Percentiles rank a stretch among this genome's conserved stretches.
These are phyloP conservation scores for Steinernema feltiae DNA, from an alignment of 1,140 invertebrate species.

Conservation along the genomic window DNA sequence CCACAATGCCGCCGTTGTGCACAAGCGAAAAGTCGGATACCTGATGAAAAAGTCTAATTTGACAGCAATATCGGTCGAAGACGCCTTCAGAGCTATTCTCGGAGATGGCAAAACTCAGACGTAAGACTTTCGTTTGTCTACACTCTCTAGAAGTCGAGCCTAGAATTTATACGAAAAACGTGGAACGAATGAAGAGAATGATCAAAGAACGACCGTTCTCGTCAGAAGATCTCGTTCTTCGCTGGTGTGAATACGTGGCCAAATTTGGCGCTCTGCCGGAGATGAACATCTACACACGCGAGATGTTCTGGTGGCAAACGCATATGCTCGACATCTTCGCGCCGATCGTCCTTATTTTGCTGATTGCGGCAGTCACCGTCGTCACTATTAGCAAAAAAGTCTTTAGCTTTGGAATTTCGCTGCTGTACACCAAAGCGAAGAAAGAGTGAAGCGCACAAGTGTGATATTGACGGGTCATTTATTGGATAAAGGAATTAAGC, in stretches of 20 bases:
- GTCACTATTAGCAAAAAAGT: neutral
- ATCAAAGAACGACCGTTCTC: neutral
- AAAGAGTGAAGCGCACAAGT: no score
- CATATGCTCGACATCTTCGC: neutral
- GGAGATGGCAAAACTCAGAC: neutral
- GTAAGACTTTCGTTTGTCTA: neutral
- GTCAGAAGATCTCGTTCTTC: neutral
- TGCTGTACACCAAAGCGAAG: neutral
- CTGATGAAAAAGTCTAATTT: neutral
- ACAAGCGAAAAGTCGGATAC: conserved; percentile 17
- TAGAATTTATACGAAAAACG: neutral
- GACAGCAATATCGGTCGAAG: neutral
- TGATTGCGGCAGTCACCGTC: neutral
- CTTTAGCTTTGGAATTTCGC: neutral
- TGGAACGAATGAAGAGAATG: neutral
- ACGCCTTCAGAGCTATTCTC: neutral
- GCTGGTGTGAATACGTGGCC: neutral
- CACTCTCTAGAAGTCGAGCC: neutral
- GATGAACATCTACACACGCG: conserved; percentile 10
- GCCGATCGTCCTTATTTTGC: neutral
- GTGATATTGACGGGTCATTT: no score
- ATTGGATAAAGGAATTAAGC: no score
- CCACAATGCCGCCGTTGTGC: conserved; percentile 58
- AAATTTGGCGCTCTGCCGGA: neutral
- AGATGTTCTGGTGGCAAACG: neutral